These are phyloP conservation scores for Syrmaticus mikado DNA, from an alignment of 2,113 vertebrate genomes.

Conservation along the genomic window DNA sequence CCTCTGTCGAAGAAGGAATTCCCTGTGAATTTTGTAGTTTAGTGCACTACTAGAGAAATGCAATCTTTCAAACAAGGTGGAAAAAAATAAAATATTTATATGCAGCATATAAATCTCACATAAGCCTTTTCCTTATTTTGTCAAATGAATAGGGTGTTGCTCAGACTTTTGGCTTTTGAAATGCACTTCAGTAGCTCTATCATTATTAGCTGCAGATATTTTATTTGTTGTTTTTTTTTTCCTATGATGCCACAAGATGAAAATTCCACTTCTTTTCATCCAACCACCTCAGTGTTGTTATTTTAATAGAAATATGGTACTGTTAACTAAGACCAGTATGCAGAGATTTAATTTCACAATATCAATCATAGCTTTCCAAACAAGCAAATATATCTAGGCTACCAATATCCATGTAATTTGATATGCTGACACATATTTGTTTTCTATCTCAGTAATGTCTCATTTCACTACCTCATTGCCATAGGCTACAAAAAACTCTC, in stretches of 20 bases:
- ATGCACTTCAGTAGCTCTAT: not conserved
- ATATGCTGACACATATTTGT: constrained; percentile 36
- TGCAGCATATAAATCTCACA: not conserved
- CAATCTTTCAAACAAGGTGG: not conserved
- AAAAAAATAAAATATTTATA: not conserved
- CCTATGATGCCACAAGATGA: not conserved
- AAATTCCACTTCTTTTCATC: not conserved
- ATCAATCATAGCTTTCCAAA: constrained; percentile 3
- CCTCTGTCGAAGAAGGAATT: not conserved
- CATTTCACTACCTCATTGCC: constrained; percentile 35
- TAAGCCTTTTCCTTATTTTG: not conserved
- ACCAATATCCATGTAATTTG: not conserved
- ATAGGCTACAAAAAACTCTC: constrained; percentile 53
- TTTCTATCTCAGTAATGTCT: constrained; percentile 20
- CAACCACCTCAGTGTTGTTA: not conserved
- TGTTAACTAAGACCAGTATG: not conserved
- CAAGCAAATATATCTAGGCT: not conserved
- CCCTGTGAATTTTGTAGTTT: not conserved
- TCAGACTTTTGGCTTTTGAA: not conserved
- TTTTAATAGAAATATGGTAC: not conserved
- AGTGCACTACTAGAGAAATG: not conserved
- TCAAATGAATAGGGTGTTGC: not conserved
- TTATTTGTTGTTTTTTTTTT: not conserved
- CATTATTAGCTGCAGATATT: not conserved
- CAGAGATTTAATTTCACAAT: not conserved